phyloP scores from a whole-genome alignment of 2,797 vertebrate species.

The Diceros bicornis region DNA sequence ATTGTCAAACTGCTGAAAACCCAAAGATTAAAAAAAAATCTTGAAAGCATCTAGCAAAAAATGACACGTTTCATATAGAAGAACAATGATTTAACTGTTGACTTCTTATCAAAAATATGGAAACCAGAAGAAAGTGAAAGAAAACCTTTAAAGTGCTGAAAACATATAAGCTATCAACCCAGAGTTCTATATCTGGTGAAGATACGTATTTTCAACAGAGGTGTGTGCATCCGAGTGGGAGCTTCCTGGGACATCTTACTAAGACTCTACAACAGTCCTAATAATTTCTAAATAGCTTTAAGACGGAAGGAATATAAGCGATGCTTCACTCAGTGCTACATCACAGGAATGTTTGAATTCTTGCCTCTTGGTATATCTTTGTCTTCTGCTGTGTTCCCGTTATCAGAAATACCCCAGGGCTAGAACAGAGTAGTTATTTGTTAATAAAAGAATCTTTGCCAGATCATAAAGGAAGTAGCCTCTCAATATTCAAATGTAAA shows the following conservation, averaged over 20 bases:
- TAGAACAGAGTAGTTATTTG: neutral
- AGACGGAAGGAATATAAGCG: neutral
- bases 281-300: neutral
- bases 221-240: neutral
- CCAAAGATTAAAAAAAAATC: neutral
- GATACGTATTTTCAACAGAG: neutral
- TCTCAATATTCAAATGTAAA: neutral
- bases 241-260: neutral
- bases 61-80: neutral
- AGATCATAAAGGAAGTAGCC: neutral
- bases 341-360: neutral
- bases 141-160: neutral
- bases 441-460: conserved; percentile 8
- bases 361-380: neutral
- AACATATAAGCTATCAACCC: neutral
- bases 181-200: conserved; percentile 1
- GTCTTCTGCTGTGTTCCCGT: neutral
- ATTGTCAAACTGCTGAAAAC: neutral
- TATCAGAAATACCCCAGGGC: neutral
- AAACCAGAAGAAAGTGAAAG: neutral
- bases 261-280: neutral
- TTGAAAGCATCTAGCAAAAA: neutral
- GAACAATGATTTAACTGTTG: neutral
- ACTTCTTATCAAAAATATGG: neutral
- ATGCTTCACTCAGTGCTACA: neutral